These are phyloP conservation scores for Trichosurus vulpecula DNA, from an alignment of 2,797 vertebrate genomes.

Conservation along the genomic window DNA sequence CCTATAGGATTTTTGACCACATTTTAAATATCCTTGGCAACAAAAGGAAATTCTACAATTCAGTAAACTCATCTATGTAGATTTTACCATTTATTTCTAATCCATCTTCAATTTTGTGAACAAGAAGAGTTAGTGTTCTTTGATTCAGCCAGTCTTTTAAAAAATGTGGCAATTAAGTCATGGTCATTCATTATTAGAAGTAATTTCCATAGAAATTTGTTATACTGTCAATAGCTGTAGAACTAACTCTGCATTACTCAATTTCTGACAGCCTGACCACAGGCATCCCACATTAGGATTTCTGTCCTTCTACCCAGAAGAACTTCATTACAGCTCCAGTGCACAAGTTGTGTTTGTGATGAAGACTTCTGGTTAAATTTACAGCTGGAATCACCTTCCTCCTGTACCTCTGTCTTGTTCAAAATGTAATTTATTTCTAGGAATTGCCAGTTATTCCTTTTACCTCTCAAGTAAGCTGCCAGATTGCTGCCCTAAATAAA, in stretches of 20 bases:
- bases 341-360: constrained; percentile 51
- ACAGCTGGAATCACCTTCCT: constrained; percentile 34
- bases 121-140: constrained; percentile 47
- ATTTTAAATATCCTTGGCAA: background rate
- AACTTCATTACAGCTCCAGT: constrained; percentile 29
- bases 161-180: constrained; percentile 60
- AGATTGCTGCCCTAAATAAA: constrained; percentile 12
- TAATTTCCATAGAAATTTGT: constrained; percentile 61
- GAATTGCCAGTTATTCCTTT: constrained; percentile 33
- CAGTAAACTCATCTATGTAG: background rate
- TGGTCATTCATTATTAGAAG: constrained; percentile 64
- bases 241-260: constrained; percentile 42
- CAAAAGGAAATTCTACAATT: background rate
- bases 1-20: background rate
- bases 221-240: constrained; percentile 33
- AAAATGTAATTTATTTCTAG: constrained; percentile 42
- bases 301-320: background rate
- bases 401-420: constrained; percentile 35
- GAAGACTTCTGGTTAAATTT: constrained; percentile 54
- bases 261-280: constrained; percentile 40
- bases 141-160: constrained; percentile 58
- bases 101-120: constrained; percentile 69
- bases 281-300: background rate
- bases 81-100: constrained; percentile 19
- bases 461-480: background rate